Base-by-base conservation (phyloP, 2,797 vertebrate genomes). In the Zenarchopterus dispar region DNA sequence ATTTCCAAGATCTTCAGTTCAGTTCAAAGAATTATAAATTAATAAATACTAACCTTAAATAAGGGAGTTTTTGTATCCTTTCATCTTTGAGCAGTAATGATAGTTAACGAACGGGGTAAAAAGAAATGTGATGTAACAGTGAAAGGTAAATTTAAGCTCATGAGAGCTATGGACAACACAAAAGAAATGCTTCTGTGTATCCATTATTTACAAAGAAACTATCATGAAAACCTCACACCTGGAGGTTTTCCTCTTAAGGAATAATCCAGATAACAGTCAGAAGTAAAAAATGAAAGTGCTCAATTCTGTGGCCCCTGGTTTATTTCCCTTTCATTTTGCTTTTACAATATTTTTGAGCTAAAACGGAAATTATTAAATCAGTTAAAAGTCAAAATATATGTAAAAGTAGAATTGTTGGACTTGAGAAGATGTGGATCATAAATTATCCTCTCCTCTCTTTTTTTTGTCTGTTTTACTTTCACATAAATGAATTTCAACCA, bases 51-150 rank as follows among this genome's bases (percentile, higher is more conserved):
- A 36, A 70, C 70, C 46, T 67, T 64, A 51, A 73, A 77, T 42
- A 63, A 67, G 26, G 0, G 54, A 67, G 8, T 48, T 41, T 69
- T 62, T 55, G 22, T 69, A 51, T 65, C 4, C 53, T 75, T 77
- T 87, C 47, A 83, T 85, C 46, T 66, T 45, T 36, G 5, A 41
- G 17, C 76, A 75, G 54, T 50, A 70, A 82, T 72, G 70, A 75
- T 19, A 13, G 44, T 72, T 72, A 64, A 73, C 50, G 56, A 50
- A 68, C 51, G 73, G 39, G 13, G 82, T 64, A 59, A 84, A 84
- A 75, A 74, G 46, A 70, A 60, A 1, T 57, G 39, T 51, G 48
- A 61, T 57, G 62, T 48, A 73, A 15, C 21, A 36, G 75, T 77
- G 41, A 82, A 81, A 70, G 31, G 28, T 70, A 57, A 44, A 76